phyloP scores from a whole-genome alignment of 2,888 invertebrate genomes.

The Ophion ventricosus region DNA sequence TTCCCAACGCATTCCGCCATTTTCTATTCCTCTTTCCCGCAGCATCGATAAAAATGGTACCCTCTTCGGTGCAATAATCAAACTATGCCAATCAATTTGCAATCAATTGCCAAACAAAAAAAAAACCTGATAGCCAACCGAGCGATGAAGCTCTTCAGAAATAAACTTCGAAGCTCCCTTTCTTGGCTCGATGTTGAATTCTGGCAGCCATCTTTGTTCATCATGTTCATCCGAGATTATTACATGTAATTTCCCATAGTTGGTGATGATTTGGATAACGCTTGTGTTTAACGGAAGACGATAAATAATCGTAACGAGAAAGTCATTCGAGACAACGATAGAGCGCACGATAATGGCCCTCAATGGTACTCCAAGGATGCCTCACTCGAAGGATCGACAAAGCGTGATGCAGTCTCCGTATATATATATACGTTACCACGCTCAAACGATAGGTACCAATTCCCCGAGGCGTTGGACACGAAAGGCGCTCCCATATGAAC shows the following conservation, averaged over 20 bases:
- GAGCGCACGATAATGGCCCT: conserved; percentile 48
- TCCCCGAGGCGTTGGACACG: conserved; percentile 73
- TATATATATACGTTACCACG: conserved; percentile 23
- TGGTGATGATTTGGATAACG: background rate
- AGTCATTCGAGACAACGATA: conserved; percentile 43
- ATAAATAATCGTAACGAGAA: conserved; percentile 24
- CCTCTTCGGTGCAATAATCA: background rate
- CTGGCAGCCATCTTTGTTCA: background rate
- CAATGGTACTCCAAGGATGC: conserved; percentile 45
- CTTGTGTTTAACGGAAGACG: background rate
- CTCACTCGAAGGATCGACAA: conserved; percentile 51
- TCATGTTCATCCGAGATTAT: background rate
- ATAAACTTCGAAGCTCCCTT: background rate
- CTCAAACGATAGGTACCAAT: conserved; percentile 69
- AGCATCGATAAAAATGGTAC: background rate
- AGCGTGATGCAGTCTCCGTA: conserved; percentile 22
- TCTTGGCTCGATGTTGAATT: background rate
- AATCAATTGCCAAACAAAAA: background rate
- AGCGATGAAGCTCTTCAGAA: background rate
- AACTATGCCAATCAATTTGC: background rate
- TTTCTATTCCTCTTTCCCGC: background rate
- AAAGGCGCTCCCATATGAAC: conserved; percentile 55
- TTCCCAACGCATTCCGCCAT: background rate
- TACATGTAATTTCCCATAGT: background rate
- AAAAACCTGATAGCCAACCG: background rate